Percentiles rank a stretch among this genome's conserved stretches.
Evolutionary conservation across 2,797 vertebrate genomes (phyloP).

Genomic region (Jordanella pulchra): DNA sequence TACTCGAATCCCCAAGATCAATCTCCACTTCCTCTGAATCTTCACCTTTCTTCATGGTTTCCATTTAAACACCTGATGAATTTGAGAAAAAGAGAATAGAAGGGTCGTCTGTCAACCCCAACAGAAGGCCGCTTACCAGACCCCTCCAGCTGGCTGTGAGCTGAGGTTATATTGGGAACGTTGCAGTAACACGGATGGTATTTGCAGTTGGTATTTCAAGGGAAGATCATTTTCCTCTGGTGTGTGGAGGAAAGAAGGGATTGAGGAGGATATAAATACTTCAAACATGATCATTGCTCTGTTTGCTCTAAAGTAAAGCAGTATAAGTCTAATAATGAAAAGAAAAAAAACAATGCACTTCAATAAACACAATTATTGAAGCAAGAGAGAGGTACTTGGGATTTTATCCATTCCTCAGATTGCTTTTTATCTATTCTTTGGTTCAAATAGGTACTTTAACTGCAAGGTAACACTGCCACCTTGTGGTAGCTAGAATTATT

Average conservation of each 20-base stretch:
- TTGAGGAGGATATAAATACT: conserved; percentile 73
- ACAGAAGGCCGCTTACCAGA: conserved; percentile 31
- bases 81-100: conserved; percentile 20
- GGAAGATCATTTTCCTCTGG: conserved; percentile 69
- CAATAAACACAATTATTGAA: neutral
- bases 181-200: conserved; percentile 73
- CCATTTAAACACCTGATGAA: conserved; percentile 32
- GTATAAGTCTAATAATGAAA: conserved; percentile 18
- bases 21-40: conserved; percentile 76
- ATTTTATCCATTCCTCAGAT: neutral
- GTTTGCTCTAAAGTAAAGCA: conserved; percentile 22
- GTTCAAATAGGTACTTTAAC: neutral
- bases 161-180: conserved; percentile 79
- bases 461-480: conserved; percentile 33
- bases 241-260: conserved; percentile 42
- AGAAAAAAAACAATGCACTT: conserved; percentile 8
- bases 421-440: neutral
- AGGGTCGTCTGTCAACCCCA: conserved; percentile 23
- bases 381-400: neutral
- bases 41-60: conserved; percentile 56
- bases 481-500: conserved; percentile 17
- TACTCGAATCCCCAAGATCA: conserved; percentile 71
- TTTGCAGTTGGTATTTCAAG: conserved; percentile 76
- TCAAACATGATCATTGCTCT: conserved; percentile 42
- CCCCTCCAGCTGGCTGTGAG: conserved; percentile 42